Evolutionary conservation across 2,888 invertebrate genomes (phyloP), one percentile per base, ranked within the genome.

Genomic region (Osmoderma eremita): DNA sequence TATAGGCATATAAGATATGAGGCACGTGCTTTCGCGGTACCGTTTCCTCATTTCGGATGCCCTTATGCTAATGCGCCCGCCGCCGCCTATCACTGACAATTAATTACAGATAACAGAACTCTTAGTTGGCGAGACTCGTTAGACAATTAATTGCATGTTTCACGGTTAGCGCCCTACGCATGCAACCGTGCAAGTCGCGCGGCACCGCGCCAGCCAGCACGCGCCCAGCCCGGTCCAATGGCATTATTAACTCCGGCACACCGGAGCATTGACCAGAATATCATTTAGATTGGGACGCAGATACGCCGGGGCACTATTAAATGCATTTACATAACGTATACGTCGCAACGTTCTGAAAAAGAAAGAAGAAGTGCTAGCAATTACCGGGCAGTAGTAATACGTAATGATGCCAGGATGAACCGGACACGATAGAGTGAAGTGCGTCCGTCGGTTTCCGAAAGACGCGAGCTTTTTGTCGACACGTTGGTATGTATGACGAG

Each of bases 101-200:
- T 76, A 76, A 76, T 76, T 76, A 75, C 69, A 68, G 70, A 48
- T 73, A 74, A 76, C 74, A 73, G 72, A 71, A 72, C 71, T 75
- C 73, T 75, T 76, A 58, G 65, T 67, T 51, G 53, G 53, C 51
- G 65, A 66, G 66, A 68, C 71, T 70, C 73, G 72, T 73, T 71
- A 67, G 70, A 63, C 74, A 72, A 74, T 74, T 74, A 73, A 74
- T 74, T 72, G 72, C 70, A 69, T 67, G 70, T 72, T 72, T 72
- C 69, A 71, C 72, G 72, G 70, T 69, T 62, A 50, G 62, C 63
- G 68, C 48, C 22, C 50, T 39, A 48, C 63, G 22, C 50, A 51
- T 45, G 53, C 63, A 51, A 41, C 50, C 63, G 63, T 61, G 41
- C 30, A 48, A 42, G 41, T 61, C 45, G 58, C 18, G 48, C 45